phyloP scores from a whole-genome alignment of 2,113 vertebrate species.

The Cinclus mexicanus region DNA sequence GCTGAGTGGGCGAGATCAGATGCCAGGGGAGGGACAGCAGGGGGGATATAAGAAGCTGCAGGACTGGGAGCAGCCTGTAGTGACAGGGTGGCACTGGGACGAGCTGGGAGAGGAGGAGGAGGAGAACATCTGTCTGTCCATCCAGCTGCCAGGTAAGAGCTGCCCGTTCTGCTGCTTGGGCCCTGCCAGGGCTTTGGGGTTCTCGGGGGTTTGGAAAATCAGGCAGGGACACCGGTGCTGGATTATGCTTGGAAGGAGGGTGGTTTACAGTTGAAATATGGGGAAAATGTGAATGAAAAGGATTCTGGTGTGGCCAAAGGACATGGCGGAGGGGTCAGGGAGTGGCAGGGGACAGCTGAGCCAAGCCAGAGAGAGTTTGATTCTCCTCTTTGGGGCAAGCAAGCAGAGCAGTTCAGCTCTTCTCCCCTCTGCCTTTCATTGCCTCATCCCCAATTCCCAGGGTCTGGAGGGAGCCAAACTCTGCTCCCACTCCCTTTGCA shows the following conservation, averaged over 20 bases:
- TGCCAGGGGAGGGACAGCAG: neutral
- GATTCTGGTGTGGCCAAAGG: neutral
- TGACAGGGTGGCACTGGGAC: neutral
- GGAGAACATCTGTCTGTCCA: neutral
- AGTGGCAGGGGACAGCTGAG: fast-evolving
- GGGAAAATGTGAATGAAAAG: neutral
- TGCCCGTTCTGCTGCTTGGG: neutral
- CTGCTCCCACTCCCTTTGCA: neutral
- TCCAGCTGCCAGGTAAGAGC: neutral
- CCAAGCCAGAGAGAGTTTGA: fast-evolving
- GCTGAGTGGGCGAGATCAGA: neutral
- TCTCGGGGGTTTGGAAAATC: neutral
- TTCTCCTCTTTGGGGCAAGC: no score
- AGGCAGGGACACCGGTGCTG: fast-evolving
- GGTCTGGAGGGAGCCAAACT: neutral
- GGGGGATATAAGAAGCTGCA: conserved; percentile 54
- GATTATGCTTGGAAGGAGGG: neutral
- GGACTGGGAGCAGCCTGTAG: neutral
- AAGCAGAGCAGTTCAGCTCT: neutral
- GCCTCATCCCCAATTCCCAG: fast-evolving
- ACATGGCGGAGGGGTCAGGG: fast-evolving
- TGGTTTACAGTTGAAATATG: neutral
- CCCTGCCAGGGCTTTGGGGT: neutral
- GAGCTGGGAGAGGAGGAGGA: neutral
- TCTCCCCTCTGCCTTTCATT: neutral